Evolutionary conservation across 2,888 invertebrate genomes (phyloP), one percentile per base, ranked within the genome.

Genomic region (Acrobasis repandana): DNA sequence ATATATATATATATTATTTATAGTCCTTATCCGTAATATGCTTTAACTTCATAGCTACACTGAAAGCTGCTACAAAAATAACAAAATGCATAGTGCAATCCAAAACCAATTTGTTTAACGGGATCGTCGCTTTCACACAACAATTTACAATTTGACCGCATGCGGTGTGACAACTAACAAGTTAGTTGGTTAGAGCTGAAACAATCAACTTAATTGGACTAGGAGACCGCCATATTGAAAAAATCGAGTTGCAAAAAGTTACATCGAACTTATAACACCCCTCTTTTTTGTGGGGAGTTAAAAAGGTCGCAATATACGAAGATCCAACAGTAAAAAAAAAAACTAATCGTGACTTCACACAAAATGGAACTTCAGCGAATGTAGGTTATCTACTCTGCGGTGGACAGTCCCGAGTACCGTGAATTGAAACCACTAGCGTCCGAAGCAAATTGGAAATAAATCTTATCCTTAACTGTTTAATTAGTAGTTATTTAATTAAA

Each of bases 371-470:
- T 36, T 6, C n/a, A 5, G 11, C 43, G 10, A 43, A 11, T 14
- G 3, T 1, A 43, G 43, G 14, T 43, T 43, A 43, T 51, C 33
- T 2, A 16, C 9, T 10, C 16, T 34, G 11, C 10, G 14, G 38
- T 11, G 38, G 8, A 34, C 9, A n/a, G 15, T 34, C 10, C 9
- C 34, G 52, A 14, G 8, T 11, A 50, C 16, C 28, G 50, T 11
- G 33, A 50, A 28, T 50, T 33, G 50, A 50, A 28, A 33, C 50
- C 11, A 33, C n/a, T 10, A 33, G 28, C n/a, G 50, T n/a, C 50
- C 33, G 50, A 50, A 28, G 18, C 48, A 2, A 28, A 11, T 50
- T 28, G 28, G 8, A 50, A 50, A 50, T 50, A 50, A 50, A 50
- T 28, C 28, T 50, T 10, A 3, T 3, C 20, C 4, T 20, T 20